Evolutionary conservation across 2,888 invertebrate genomes (phyloP), one percentile per base, ranked within the genome.

Genomic region (Morinoia aosen): DNA sequence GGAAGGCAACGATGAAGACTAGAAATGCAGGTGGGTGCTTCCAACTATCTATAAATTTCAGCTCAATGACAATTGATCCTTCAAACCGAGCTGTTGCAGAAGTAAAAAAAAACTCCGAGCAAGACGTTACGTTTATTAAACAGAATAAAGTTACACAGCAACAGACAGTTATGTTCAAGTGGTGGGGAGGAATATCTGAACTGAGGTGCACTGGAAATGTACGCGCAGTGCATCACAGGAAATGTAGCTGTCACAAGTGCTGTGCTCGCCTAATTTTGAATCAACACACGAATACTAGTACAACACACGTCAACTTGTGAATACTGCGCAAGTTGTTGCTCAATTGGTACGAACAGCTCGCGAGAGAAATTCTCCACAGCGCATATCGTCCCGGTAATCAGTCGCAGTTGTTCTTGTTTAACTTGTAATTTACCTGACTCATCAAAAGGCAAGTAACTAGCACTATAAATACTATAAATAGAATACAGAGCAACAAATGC

Each of bases 101-200:
- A 64, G 33, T n/a, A 64, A 64, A 12, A 48, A 88, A 40, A 90
- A 90, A 48, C 90, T 90, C 39, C 16, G 90, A 90, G 0, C 39
- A 19, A 90, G 90, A 90, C 88, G 39, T 40, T 39, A 90, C 7
- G 40, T 90, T 90, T 90, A 90, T 90, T 90, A 90, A 90, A 90
- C 90, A 90, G 90, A 90, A 90, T 90, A 90, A 90, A 90, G 90
- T 90, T 90, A 90, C 48, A 48, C 90, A 76, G 76, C 76, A 76
- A 90, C 90, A 40, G 48, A 39, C 48, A 90, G 39, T 16, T 90
- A 39, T 90, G 2, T 90, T 76, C 33, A 76, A 76, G 76, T 19
- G 33, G 16, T 16, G 76, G 16, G 33, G 76, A 76, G 76, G 39
- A 90, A 90, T 90, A 90, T 90, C 90, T 90, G 90, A 90, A 90